Conservation (phyloP, 2,113 vertebrate genomes). For the Gallinago undulata region DNA sequence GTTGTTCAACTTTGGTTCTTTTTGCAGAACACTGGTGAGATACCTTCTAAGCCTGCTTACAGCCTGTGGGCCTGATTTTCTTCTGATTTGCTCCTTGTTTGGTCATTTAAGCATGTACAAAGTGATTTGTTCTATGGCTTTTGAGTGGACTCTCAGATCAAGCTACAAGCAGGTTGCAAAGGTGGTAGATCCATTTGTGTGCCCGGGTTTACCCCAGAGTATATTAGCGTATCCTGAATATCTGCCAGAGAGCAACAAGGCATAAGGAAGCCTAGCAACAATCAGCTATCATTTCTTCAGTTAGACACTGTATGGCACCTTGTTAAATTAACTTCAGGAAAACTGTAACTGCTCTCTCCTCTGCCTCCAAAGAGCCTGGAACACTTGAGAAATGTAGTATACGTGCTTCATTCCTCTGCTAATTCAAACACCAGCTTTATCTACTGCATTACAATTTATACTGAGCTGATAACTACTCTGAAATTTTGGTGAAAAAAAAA, state of each 20-base stretch:
- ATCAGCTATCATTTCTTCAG: background rate
- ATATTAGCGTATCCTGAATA: background rate
- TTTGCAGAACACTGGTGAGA: background rate
- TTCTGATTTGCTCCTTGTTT: background rate
- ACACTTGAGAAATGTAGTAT: background rate
- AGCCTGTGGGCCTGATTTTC: background rate
- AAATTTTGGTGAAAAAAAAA: background rate
- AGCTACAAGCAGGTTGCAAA: background rate
- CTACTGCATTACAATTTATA: background rate
- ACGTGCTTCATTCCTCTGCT: background rate
- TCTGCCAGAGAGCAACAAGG: background rate
- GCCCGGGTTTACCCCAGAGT: background rate
- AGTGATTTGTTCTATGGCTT: background rate
- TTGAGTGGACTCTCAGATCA: background rate
- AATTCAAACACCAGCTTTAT: background rate
- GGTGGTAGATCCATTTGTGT: background rate
- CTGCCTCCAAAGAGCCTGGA: background rate
- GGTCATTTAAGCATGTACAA: background rate
- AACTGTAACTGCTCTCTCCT: background rate
- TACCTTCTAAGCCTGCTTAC: background rate
- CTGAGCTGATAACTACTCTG: background rate
- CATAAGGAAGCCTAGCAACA: background rate
- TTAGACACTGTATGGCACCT: background rate
- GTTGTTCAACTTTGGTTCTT: background rate
- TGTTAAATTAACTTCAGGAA: background rate